phyloP scores from a whole-genome alignment of 2,113 vertebrate genomes.

The Bubo bubo region DNA sequence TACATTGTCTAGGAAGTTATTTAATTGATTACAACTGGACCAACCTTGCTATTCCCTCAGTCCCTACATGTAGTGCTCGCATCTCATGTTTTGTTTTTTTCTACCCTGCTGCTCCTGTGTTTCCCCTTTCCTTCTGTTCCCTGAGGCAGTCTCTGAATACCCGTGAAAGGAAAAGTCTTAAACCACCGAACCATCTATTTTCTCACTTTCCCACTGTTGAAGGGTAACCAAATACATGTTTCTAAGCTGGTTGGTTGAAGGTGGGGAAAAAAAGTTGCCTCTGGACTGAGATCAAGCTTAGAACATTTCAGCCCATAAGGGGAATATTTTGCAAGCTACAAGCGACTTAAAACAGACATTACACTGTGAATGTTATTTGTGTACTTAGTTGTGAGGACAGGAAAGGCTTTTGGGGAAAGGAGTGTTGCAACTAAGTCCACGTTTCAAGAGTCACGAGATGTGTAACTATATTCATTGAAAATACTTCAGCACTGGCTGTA shows the following conservation, averaged over 20 bases:
- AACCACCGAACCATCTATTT: neutral
- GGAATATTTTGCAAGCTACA: neutral
- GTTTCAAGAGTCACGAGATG: neutral
- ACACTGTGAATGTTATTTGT: neutral
- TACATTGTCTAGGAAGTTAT: neutral
- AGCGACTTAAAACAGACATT: slow-evolving; percentile 11
- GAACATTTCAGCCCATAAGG: neutral
- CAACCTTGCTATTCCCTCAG: neutral
- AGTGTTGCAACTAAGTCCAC: neutral
- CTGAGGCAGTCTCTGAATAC: neutral
- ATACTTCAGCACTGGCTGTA: neutral
- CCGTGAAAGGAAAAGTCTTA: neutral
- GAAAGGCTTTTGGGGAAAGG: neutral
- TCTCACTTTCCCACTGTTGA: slow-evolving; percentile 31
- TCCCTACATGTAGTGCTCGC: neutral
- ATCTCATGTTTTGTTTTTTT: neutral
- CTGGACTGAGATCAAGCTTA: neutral
- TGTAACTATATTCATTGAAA: neutral
- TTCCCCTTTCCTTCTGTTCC: neutral
- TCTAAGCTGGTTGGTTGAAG: neutral
- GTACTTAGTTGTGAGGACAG: neutral
- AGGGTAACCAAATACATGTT: neutral
- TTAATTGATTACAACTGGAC: neutral
- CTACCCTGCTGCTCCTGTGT: neutral
- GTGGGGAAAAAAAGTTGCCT: neutral